These are phyloP conservation scores for Brachyptera risi DNA, from an alignment of 2,888 invertebrate species.

Conservation along the genomic window DNA sequence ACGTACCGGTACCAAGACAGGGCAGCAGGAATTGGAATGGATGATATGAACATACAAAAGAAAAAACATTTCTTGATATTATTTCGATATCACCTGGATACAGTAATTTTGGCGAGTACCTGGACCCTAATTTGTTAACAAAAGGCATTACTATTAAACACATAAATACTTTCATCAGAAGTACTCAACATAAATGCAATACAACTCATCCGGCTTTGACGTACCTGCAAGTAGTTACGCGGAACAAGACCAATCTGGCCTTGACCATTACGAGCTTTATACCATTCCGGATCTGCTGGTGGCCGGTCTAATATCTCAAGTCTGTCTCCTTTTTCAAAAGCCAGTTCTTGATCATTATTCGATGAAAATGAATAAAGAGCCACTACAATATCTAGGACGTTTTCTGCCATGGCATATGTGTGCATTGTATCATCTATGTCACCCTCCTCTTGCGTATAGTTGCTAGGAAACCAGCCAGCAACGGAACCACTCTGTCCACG, in stretches of 20 bases:
- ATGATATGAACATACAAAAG: too few relatives aligned
- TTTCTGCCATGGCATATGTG: conserved; percentile 91
- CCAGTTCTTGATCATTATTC: conserved; percentile 91
- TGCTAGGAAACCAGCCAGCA: conserved; percentile 95
- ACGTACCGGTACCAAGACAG: too few relatives aligned
- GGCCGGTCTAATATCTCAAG: conserved; percentile 95
- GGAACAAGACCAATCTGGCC: conserved; percentile 95
- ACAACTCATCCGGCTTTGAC: too few relatives aligned
- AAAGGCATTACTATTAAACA: too few relatives aligned
- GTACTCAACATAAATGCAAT: too few relatives aligned
- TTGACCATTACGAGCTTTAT: conserved; percentile 87
- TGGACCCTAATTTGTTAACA: too few relatives aligned
- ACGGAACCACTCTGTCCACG: conserved; percentile 75
- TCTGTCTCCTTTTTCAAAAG: conserved; percentile 94
- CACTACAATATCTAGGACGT: conserved; percentile 92
- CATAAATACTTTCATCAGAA: too few relatives aligned
- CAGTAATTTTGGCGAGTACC: too few relatives aligned
- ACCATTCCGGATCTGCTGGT: conserved; percentile 98
- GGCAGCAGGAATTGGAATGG: too few relatives aligned
- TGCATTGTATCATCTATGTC: conserved; percentile 82
- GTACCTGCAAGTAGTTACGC: conserved; percentile 75
- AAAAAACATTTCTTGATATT: too few relatives aligned
- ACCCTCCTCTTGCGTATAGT: conserved; percentile 88
- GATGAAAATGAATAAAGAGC: conserved; percentile 92
- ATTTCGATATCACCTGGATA: too few relatives aligned